Conservation (phyloP, 1,140 invertebrate species). For the Dinothrombium tinctorium region DNA sequence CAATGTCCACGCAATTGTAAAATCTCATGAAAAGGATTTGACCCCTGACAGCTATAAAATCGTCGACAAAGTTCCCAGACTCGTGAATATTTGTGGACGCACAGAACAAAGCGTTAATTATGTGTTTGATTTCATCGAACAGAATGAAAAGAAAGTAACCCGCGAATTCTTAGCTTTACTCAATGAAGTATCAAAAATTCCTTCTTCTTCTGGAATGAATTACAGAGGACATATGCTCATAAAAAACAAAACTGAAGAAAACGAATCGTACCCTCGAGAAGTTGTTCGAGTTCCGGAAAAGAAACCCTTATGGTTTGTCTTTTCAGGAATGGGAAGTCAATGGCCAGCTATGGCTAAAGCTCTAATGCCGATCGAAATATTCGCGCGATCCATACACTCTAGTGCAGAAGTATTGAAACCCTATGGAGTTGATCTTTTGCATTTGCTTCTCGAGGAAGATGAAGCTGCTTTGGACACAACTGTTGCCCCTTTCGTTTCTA, state of each 20-base stretch:
- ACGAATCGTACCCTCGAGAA: constrained; percentile 48
- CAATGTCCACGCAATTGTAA: constrained; percentile 25
- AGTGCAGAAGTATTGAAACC: constrained; percentile 46
- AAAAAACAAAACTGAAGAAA: not conserved
- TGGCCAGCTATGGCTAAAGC: constrained; percentile 79
- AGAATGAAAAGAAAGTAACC: constrained; percentile 16
- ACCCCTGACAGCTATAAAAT: not conserved
- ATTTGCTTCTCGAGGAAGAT: constrained; percentile 47
- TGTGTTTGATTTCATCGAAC: constrained; percentile 20
- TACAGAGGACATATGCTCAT: constrained; percentile 6
- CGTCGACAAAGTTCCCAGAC: not conserved
- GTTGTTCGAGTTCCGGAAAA: constrained; percentile 24
- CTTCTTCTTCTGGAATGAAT: constrained; percentile 7
- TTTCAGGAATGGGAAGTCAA: constrained; percentile 88
- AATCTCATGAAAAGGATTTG: constrained; percentile 30
- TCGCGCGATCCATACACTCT: constrained; percentile 44
- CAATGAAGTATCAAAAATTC: constrained; percentile 4
- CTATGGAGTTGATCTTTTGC: constrained; percentile 51
- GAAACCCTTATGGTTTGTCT: constrained; percentile 74
- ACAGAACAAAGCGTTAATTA: constrained; percentile 20
- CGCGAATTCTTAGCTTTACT: constrained; percentile 15
- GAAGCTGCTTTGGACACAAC: constrained; percentile 37
- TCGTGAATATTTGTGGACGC: constrained; percentile 5
- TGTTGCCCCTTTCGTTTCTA: constrained; percentile 55
- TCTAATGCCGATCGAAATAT: constrained; percentile 50